These are phyloP conservation scores for Chamaetylas fuelleborni DNA, from an alignment of 2,113 vertebrate species.

Conservation along the genomic window DNA sequence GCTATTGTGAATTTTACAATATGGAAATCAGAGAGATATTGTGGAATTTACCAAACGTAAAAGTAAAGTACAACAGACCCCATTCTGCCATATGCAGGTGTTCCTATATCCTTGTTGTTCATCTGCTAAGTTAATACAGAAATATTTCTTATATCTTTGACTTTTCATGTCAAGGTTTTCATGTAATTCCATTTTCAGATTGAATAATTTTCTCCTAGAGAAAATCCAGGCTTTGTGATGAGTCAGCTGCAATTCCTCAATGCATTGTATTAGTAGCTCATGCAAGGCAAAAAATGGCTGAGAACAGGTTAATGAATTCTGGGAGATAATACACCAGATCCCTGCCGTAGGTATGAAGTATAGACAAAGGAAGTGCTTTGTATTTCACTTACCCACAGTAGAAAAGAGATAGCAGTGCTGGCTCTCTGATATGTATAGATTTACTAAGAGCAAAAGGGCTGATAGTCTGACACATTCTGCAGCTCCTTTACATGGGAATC, in stretches of 20 bases:
- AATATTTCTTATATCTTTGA: slow-evolving; percentile 6
- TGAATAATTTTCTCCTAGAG: slow-evolving; percentile 13
- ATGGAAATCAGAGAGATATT: neutral
- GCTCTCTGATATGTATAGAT: neutral
- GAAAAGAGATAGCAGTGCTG: neutral
- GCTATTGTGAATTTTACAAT: neutral
- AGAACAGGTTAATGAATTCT: slow-evolving; percentile 19
- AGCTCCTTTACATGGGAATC: neutral
- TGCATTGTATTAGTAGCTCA: neutral
- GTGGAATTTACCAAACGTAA: neutral
- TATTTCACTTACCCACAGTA: neutral
- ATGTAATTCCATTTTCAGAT: slow-evolving; percentile 3
- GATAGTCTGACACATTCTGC: neutral
- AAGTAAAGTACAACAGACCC: neutral
- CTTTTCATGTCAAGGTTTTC: neutral
- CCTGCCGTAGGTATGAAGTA: neutral
- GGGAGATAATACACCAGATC: neutral
- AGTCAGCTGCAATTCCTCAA: slow-evolving; percentile 18
- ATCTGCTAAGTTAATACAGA: neutral
- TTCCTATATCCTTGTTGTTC: neutral
- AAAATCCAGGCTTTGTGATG: neutral
- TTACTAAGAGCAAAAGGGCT: neutral
- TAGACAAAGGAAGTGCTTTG: slow-evolving; percentile 4
- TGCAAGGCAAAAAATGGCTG: slow-evolving; percentile 9
- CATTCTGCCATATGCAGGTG: neutral